A percentile compares a stretch with the other conserved stretches of the same genome.
phyloP scores from a whole-genome alignment of 2,113 vertebrate genomes.

The Callipepla californica region DNA sequence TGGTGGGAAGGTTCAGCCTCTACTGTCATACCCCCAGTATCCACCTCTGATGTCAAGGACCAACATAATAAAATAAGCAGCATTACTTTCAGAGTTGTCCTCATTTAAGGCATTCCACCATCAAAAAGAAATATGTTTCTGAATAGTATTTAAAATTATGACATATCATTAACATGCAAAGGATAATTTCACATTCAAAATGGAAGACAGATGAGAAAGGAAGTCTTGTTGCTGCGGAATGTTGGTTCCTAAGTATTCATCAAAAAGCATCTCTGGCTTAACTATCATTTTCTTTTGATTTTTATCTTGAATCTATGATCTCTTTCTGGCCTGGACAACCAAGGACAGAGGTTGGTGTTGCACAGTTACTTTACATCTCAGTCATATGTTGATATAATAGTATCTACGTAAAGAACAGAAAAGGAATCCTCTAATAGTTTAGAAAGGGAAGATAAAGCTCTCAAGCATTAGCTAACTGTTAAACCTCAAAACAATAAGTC shows the following conservation, averaged over 20 bases:
- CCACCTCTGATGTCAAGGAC: too few relatives aligned
- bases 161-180: not conserved
- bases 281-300: not conserved
- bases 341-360: not conserved
- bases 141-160: not conserved
- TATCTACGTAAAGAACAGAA: not conserved
- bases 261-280: not conserved
- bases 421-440: not conserved
- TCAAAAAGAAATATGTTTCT: not conserved
- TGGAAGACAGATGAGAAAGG: not conserved
- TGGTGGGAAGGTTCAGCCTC: too few relatives aligned
- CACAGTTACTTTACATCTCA: not conserved
- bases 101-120: not conserved
- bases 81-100: too few relatives aligned
- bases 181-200: not conserved
- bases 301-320: not conserved
- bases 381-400: not conserved
- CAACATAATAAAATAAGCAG: too few relatives aligned
- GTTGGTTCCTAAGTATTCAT: not conserved
- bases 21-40: too few relatives aligned
- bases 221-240: not conserved
- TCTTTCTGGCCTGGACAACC: not conserved
- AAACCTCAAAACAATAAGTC: not conserved
- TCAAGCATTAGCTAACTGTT: not conserved
- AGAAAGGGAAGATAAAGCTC: not conserved